These are phyloP conservation scores for Shinisaurus crocodilurus DNA, from an alignment of 2,113 vertebrate genomes.

Conservation along the genomic window DNA sequence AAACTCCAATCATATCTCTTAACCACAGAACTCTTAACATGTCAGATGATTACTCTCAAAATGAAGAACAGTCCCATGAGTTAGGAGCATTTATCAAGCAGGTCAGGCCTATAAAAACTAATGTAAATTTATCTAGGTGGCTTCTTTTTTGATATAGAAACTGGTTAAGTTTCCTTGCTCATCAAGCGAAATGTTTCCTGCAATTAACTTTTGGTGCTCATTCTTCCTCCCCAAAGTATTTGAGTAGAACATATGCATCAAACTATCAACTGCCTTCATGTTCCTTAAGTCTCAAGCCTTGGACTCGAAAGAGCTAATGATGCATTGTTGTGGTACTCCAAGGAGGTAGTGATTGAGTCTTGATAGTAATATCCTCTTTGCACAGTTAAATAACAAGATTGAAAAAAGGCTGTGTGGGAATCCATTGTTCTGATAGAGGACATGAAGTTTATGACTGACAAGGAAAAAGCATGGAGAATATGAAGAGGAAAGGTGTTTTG, in stretches of 20 bases:
- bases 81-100: neutral
- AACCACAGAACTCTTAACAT: neutral
- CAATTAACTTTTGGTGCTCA: neutral
- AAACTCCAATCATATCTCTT: neutral
- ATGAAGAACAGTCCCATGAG: neutral
- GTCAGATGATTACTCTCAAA: neutral
- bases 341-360: neutral
- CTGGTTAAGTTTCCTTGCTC: neutral
- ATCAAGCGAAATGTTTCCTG: neutral
- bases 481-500: no score
- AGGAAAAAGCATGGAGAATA: neutral
- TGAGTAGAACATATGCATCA: neutral
- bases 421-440: neutral
- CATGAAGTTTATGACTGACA: neutral
- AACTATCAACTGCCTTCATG: neutral
- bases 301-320: neutral
- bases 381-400: neutral
- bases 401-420: neutral
- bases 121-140: constrained; percentile 12
- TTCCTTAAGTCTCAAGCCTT: neutral
- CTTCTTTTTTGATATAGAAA: neutral
- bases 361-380: neutral
- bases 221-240: neutral
- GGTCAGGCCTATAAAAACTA: neutral
- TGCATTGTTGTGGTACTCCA: neutral